These are phyloP conservation scores for Ctenopoma multispine DNA, from an alignment of 2,797 vertebrate genomes.

Conservation along the genomic window DNA sequence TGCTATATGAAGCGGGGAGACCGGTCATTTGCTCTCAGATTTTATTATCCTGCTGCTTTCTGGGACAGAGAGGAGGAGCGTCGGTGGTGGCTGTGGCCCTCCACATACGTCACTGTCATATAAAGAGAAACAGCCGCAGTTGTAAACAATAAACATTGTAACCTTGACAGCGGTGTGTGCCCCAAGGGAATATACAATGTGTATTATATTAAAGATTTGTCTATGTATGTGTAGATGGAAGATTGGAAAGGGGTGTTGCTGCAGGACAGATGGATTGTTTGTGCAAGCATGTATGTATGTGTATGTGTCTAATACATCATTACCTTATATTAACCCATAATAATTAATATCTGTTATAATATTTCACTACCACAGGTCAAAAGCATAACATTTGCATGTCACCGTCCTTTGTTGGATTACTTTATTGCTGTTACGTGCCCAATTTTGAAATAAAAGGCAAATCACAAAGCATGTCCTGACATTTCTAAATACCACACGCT, in stretches of 20 bases:
- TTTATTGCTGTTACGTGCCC: conserved; percentile 24
- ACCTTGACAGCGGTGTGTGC: conserved; percentile 54
- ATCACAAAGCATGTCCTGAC: conserved; percentile 46
- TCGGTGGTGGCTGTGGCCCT: not conserved
- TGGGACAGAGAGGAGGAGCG: conserved; percentile 35
- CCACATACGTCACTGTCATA: conserved; percentile 56
- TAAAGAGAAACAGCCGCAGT: conserved; percentile 43
- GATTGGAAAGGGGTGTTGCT: conserved; percentile 11
- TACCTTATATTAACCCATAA: conserved; percentile 15
- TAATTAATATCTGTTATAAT: conserved; percentile 5
- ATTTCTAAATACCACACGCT: conserved; percentile 50
- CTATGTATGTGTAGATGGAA: not conserved
- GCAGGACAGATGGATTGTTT: conserved; percentile 21
- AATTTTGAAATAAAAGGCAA: conserved; percentile 13
- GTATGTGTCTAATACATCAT: conserved; percentile 14
- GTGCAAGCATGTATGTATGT: conserved; percentile 1
- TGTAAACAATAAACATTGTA: conserved; percentile 61
- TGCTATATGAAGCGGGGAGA: conserved; percentile 39
- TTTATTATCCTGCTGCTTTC: conserved; percentile 51
- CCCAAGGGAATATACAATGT: conserved; percentile 40
- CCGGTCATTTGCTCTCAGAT: conserved; percentile 44
- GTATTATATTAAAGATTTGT: conserved; percentile 7
- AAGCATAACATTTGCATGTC: conserved; percentile 15
- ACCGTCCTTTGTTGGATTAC: conserved; percentile 27
- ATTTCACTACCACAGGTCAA: conserved; percentile 14